phyloP scores from a whole-genome alignment of 1,140 invertebrate genomes.

The Penaeus japonicus region DNA sequence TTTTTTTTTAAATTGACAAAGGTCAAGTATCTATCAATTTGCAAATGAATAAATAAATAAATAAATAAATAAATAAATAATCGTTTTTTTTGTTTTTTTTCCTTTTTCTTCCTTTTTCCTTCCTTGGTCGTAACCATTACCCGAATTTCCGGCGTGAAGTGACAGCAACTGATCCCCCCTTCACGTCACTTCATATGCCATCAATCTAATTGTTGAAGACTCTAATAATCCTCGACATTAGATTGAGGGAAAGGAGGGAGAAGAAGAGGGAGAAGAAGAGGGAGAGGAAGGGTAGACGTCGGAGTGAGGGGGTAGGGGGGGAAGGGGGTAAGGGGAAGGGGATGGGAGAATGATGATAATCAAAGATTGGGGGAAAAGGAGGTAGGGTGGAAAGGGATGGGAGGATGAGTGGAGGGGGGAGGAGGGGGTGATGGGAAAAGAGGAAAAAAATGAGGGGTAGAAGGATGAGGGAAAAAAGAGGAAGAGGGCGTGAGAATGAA shows the following conservation, averaged over 20 bases:
- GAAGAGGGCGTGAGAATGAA: not conserved
- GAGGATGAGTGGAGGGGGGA: not conserved
- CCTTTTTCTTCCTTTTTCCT: no score
- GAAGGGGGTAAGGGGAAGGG: not conserved
- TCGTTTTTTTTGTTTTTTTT: no score
- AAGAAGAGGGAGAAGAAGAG: not conserved
- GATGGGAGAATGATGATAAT: not conserved
- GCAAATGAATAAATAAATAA: no score
- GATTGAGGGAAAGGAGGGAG: not conserved
- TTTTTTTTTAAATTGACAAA: no score
- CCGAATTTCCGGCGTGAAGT: not conserved
- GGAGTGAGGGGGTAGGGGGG: not conserved
- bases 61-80: no score
- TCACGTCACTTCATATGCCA: no score
- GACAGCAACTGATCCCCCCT: no score
- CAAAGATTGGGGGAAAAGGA: not conserved
- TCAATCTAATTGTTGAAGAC: not conserved
- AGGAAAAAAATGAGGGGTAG: no score
- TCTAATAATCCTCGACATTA: not conserved
- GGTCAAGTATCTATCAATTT: no score
- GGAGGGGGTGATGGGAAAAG: not conserved
- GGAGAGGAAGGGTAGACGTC: not conserved
- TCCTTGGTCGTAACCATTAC: not conserved
- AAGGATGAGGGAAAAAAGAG: no score
- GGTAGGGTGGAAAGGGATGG: not conserved